Base-by-base conservation (phyloP, 2,113 vertebrate genomes). In the Hyaena hyaena region DNA sequence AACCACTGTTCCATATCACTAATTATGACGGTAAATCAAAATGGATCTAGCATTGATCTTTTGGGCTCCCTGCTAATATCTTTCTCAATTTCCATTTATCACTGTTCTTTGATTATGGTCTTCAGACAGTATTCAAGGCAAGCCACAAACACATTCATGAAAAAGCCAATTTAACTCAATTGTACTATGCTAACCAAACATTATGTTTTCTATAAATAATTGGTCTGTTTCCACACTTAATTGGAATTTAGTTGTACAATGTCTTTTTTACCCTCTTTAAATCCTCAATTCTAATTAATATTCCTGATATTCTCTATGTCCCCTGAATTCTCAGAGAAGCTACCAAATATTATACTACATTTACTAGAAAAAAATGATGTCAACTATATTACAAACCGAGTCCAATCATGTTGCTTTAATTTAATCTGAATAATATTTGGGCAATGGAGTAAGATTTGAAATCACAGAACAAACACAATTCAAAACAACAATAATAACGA, bases 21-120 rank as follows among this genome's bases (percentile, higher is more conserved):
- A 97, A 97, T 96, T 93, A 85, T 39, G 26, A 89, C 74, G 69
- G 66, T 91, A 93, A 68, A 55, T 93, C 73, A 96, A 95, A 97
- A 88, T 63, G 33, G 58, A 97, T 86, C 66, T 53, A 96, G 17
- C 61, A 93, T n/a, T 88, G 90, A 96, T 92, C n/a, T 90, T 82
- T 80, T 76, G 45, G n/a, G 15, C n/a, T 31, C 31, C 24, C 11
- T 96, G 81, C 33, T 96, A 97, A 88, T 92, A 93, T 63, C 16
- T 82, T 92, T 83, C 48, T 15, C 9, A 71, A 43, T 95, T 96
- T 92, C n/a, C 61, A 96, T 71, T 93, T n/a, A 95, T 90, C 48
- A 92, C 31, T 91, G 14, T 68, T 84, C 45, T 97, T 95, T 93
- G 33, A 68, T 80, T 91, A 74, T 45, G 39, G 24, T 86, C 53